Base-by-base conservation (phyloP, 2,888 invertebrate genomes). In the Catocala nupta region DNA sequence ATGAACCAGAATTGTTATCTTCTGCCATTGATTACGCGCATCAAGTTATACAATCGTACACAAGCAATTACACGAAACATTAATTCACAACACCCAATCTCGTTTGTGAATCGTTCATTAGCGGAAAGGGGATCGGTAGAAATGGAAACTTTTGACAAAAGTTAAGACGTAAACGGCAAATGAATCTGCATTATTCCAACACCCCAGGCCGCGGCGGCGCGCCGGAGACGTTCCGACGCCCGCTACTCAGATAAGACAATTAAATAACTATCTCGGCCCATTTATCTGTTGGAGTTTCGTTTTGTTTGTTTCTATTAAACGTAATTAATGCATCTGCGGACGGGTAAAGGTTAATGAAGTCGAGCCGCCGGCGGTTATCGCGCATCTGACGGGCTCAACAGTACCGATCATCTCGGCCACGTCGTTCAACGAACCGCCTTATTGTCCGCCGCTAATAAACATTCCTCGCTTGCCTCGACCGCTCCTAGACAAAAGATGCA, bases 231-330 rank as follows among this genome's bases (percentile, higher is more conserved):
- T 71, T 70, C 65, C 73, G 80, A 80, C 79, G 79, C 81, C 79
- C 81, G 76, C 80, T 81, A 79, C 76, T 79, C 78, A 87, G 90
- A 90, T 90, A 90, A 90, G 86, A 87, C 90, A 90, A 90, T 91
- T 90, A 91, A 91, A 92, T 88, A 91, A 90, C 90, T 91, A 90
- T 91, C 91, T 90, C 80, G 78, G 78, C 77, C 88, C 88, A 90
- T 92, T 91, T 91, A 91, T 91, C 90, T 87, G 88, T 81, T 81
- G 81, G 84, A 88, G 88, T 88, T 81, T 87, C 80, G 85, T 89
- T 90, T 89, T 91, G 91, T 92, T 91, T 92, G 92, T 92, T 92
- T 91, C 91, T 90, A 90, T 92, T 91, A 89, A 83, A 82, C 80
- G 88, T 91, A 92, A 93, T 92, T 87, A 92, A 91, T 90, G 89